Conservation (phyloP, 2,888 invertebrate species). For the Trachelus stipa region DNA sequence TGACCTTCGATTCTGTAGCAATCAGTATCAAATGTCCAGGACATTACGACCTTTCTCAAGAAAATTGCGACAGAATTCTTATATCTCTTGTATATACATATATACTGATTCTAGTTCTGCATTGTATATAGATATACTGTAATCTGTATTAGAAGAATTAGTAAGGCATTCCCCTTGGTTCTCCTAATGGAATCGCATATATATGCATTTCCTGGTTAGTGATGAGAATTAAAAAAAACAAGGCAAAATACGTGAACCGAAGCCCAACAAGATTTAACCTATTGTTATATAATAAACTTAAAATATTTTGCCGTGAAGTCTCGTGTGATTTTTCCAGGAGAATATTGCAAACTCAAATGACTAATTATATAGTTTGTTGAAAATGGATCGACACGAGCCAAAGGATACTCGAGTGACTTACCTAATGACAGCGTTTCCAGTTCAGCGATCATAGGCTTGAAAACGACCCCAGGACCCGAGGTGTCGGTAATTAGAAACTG, state of each 20-base stretch:
- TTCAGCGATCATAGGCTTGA: constrained; percentile 78
- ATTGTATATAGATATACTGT: neutral
- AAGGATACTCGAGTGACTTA: constrained; percentile 54
- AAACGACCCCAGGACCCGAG: constrained; percentile 74
- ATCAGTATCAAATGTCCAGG: neutral
- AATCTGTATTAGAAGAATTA: neutral
- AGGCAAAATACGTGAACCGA: neutral
- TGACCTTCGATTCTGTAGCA: constrained; percentile 84
- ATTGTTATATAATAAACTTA: neutral
- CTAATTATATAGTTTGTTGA: neutral
- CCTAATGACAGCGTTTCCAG: constrained; percentile 79
- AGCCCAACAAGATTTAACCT: neutral
- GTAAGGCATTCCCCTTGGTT: neutral
- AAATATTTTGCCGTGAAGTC: neutral
- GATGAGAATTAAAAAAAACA: neutral
- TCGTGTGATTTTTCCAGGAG: neutral
- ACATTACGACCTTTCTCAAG: neutral
- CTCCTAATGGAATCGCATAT: neutral
- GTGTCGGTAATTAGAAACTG: constrained; percentile 93
- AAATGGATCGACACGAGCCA: neutral
- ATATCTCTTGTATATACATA: neutral
- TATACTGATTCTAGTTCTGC: neutral
- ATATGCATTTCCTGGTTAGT: neutral
- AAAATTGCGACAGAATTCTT: neutral
- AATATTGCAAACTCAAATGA: neutral